Conservation (phyloP, 2,113 vertebrate genomes). For the Hypomesus transpacificus region DNA sequence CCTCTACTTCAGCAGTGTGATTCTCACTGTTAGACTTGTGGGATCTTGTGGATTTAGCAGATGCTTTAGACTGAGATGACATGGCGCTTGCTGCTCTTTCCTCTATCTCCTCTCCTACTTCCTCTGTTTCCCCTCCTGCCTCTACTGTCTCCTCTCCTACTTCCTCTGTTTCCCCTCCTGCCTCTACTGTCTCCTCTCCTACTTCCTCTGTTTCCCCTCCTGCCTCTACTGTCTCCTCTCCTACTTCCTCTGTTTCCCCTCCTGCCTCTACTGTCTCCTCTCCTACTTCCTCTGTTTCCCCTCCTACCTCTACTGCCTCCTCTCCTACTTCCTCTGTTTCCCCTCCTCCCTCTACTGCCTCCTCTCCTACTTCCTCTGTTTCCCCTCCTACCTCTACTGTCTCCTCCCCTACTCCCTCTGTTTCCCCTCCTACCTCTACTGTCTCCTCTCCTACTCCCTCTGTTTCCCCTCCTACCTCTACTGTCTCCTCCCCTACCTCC, state of each 20-base stretch:
- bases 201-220: conserved; percentile 15
- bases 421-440: background rate
- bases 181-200: conserved; percentile 12
- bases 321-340: too few relatives aligned
- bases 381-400: too few relatives aligned
- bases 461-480: background rate
- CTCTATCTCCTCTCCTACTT: conserved; percentile 6
- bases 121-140: background rate
- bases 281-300: too few relatives aligned
- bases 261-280: background rate
- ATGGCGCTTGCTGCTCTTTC: conserved; percentile 13
- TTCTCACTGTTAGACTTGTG: conserved; percentile 12
- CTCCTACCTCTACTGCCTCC: too few relatives aligned
- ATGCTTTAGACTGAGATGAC: conserved; percentile 10
- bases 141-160: too few relatives aligned
- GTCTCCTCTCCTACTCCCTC: background rate
- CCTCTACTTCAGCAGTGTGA: conserved; percentile 12
- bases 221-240: background rate
- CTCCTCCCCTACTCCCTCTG: too few relatives aligned
- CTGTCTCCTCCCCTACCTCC: conserved; percentile 9
- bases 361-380: too few relatives aligned
- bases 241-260: conserved; percentile 14
- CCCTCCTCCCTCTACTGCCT: too few relatives aligned
- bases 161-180: background rate
- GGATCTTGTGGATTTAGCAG: conserved; percentile 10